phyloP scores from a whole-genome alignment of 2,888 invertebrate genomes.

The Drosophila bunnanda region DNA sequence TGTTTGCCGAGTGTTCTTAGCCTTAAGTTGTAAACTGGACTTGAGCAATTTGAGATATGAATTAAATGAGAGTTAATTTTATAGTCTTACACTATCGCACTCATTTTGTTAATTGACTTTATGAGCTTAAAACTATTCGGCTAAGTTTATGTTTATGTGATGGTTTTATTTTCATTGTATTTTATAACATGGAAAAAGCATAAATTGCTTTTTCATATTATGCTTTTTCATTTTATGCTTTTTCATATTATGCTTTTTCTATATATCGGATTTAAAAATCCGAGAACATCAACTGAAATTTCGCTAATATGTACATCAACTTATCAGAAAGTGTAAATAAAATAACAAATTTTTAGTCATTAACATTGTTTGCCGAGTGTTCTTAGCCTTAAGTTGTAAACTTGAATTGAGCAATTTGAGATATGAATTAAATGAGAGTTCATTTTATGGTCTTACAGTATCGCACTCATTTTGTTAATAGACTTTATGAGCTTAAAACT shows the following conservation, averaged over 20 bases:
- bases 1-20: slow-evolving; percentile 11
- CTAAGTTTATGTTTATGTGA: no score
- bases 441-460: background rate
- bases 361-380: background rate
- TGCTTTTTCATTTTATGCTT: no score
- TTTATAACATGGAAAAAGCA: no score
- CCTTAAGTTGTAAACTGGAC: slow-evolving; percentile 9
- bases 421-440: background rate
- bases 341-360: slow-evolving; percentile 9
- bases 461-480: background rate
- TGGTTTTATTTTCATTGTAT: no score
- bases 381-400: slow-evolving; percentile 18
- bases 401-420: slow-evolving; percentile 7
- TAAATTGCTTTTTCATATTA: no score
- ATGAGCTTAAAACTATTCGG: background rate
- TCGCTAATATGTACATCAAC: slow-evolving; percentile 12
- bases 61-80: background rate
- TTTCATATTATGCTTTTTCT: no score
- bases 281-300: background rate
- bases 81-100: background rate
- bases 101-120: background rate
- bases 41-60: slow-evolving; percentile 7
- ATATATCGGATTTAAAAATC: background rate
- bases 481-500: background rate
- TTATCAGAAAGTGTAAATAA: slow-evolving; percentile 8